phyloP scores from a whole-genome alignment of 2,888 invertebrate genomes.

The Monopis laevigella region DNA sequence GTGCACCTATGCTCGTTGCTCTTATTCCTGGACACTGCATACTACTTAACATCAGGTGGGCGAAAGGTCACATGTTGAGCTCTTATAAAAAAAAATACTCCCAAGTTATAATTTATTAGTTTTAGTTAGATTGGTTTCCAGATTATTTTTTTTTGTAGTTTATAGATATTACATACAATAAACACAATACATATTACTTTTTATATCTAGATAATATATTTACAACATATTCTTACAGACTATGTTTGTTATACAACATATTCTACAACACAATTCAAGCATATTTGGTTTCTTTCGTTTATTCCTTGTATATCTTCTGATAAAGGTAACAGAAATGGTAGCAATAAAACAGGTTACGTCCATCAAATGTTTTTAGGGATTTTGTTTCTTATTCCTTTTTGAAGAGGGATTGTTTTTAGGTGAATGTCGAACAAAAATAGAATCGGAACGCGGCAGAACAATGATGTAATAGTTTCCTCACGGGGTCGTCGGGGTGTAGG shows the following conservation, averaged over 20 bases:
- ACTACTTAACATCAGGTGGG: no score
- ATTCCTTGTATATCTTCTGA: slow-evolving; percentile 6
- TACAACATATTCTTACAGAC: not conserved
- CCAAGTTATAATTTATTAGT: no score
- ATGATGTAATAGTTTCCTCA: slow-evolving; percentile 52
- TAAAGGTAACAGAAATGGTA: slow-evolving; percentile 8
- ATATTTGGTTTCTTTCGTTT: slow-evolving; percentile 1
- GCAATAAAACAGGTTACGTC: slow-evolving; percentile 9
- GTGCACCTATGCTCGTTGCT: no score
- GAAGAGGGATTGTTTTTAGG: slow-evolving; percentile 10
- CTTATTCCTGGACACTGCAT: no score
- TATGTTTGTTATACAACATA: not conserved
- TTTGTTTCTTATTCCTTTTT: slow-evolving; percentile 5
- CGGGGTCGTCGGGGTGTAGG: slow-evolving; percentile 3
- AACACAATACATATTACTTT: no score
- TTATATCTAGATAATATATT: no score
- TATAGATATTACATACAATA: no score
- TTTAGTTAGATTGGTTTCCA: no score
- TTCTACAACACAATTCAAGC: no score
- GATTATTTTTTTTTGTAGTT: no score
- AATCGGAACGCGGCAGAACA: slow-evolving; percentile 33
- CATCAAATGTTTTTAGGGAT: slow-evolving; percentile 8
- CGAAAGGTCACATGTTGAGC: no score
- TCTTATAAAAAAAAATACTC: no score
- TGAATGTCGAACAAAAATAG: slow-evolving; percentile 24